These are phyloP conservation scores for Clarias pachynema DNA, from an alignment of 2,797 vertebrate species.

Conservation along the genomic window DNA sequence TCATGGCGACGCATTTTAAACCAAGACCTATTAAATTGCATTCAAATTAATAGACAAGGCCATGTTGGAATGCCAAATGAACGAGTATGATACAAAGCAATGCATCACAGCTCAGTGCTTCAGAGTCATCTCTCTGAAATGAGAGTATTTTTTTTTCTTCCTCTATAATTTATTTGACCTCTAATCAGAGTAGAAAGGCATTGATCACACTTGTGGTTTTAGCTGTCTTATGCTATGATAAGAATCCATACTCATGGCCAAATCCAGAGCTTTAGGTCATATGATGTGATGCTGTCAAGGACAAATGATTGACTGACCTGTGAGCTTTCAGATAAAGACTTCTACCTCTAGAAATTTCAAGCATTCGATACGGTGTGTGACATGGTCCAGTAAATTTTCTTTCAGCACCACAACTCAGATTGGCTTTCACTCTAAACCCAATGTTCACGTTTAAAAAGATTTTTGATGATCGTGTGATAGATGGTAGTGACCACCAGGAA, in stretches of 20 bases:
- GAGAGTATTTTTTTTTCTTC: conserved; percentile 45
- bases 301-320: conserved; percentile 21
- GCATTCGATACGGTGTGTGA: not conserved
- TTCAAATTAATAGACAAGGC: conserved; percentile 22
- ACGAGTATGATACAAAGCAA: conserved; percentile 55
- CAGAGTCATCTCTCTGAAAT: conserved; percentile 61
- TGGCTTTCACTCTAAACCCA: not conserved
- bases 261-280: conserved; percentile 14
- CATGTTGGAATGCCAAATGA: conserved; percentile 53
- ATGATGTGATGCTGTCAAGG: conserved; percentile 8
- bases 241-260: conserved; percentile 6
- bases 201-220: conserved; percentile 18
- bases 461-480: not conserved
- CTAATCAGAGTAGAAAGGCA: conserved; percentile 24
- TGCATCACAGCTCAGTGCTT: conserved; percentile 63
- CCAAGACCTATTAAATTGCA: conserved; percentile 51
- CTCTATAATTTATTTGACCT: conserved; percentile 46
- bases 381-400: not conserved
- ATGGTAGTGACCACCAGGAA: not conserved
- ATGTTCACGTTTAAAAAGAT: not conserved
- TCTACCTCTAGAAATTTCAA: not conserved
- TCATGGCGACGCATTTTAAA: conserved; percentile 54
- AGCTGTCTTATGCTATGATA: conserved; percentile 7
- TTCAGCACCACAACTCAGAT: not conserved
- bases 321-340: conserved; percentile 15